Evolutionary conservation across 2,888 invertebrate species (phyloP).

Genomic region (Baronia brevicornis): DNA sequence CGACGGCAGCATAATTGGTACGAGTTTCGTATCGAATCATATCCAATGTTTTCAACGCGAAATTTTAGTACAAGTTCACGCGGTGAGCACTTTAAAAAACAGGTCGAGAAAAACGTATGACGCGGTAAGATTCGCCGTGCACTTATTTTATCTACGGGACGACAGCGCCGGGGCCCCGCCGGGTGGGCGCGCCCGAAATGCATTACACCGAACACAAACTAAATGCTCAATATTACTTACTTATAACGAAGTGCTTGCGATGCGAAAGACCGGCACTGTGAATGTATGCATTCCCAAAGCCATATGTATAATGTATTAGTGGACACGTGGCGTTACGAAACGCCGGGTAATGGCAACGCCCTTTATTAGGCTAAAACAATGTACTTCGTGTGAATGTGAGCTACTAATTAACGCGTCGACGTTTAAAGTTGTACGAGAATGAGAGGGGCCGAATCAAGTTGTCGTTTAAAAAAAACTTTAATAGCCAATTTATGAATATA

Average conservation of each 20-base stretch:
- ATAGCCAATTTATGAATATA: no score
- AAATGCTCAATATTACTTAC: constrained; percentile 3
- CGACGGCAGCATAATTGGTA: constrained; percentile 11
- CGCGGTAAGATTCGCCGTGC: constrained; percentile 53
- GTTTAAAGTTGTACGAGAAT: constrained; percentile 3
- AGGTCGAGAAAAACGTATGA: constrained; percentile 35
- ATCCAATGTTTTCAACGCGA: constrained; percentile 19
- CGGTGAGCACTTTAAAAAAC: constrained; percentile 45
- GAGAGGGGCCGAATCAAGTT: neutral
- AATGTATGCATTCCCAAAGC: constrained; percentile 9
- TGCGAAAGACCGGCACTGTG: constrained; percentile 8
- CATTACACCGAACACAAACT: constrained; percentile 28
- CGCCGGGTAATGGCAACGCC: constrained; percentile 31
- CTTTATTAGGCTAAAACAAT: constrained; percentile 23
- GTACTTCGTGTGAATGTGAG: constrained; percentile 16
- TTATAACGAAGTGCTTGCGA: constrained; percentile 11
- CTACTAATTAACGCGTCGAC: constrained; percentile 13
- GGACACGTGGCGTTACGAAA: constrained; percentile 26
- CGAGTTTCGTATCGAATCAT: constrained; percentile 8
- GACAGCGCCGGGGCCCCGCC: constrained; percentile 47
- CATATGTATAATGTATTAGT: constrained; percentile 12
- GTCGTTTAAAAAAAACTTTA: no score
- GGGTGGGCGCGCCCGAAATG: constrained; percentile 56
- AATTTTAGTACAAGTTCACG: constrained; percentile 19
- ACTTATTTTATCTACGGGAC: constrained; percentile 62